Percentiles rank a stretch among this genome's conserved stretches.
Conservation (phyloP, 2,797 vertebrate genomes). For the Pogonophryne albipinna region DNA sequence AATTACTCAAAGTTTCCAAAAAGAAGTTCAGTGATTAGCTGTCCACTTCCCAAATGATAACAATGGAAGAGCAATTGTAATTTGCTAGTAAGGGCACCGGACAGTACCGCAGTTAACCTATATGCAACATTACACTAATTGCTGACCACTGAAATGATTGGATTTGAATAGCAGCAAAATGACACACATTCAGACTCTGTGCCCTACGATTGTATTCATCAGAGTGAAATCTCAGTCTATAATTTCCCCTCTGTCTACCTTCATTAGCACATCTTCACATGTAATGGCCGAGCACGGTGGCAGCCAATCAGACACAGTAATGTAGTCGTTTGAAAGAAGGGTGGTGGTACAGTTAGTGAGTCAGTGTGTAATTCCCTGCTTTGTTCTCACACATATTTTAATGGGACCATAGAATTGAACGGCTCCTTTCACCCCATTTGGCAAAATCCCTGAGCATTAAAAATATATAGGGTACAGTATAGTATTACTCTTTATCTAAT, state of each 20-base stretch:
- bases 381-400: constrained; percentile 59
- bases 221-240: constrained; percentile 58
- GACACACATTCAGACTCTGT: constrained; percentile 54
- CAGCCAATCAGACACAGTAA: constrained; percentile 56
- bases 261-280: constrained; percentile 63
- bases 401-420: constrained; percentile 40
- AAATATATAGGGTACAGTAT: constrained; percentile 47
- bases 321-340: constrained; percentile 49
- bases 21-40: constrained; percentile 22
- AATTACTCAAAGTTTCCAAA: constrained; percentile 42
- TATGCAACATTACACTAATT: constrained; percentile 61
- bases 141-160: constrained; percentile 43
- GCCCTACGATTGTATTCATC: constrained; percentile 50
- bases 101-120: constrained; percentile 52
- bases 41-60: constrained; percentile 31
- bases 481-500: constrained; percentile 47
- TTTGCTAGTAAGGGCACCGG: constrained; percentile 36
- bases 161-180: constrained; percentile 57
- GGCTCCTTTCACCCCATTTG: constrained; percentile 58
- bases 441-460: constrained; percentile 47
- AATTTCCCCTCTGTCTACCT: constrained; percentile 58
- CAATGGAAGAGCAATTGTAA: constrained; percentile 29
- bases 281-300: constrained; percentile 45
- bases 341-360: constrained; percentile 38
- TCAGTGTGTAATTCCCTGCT: constrained; percentile 51